Evolutionary conservation across 2,888 invertebrate species (phyloP), one percentile per base, ranked within the genome.

Genomic region (Brenthis daphne): DNA sequence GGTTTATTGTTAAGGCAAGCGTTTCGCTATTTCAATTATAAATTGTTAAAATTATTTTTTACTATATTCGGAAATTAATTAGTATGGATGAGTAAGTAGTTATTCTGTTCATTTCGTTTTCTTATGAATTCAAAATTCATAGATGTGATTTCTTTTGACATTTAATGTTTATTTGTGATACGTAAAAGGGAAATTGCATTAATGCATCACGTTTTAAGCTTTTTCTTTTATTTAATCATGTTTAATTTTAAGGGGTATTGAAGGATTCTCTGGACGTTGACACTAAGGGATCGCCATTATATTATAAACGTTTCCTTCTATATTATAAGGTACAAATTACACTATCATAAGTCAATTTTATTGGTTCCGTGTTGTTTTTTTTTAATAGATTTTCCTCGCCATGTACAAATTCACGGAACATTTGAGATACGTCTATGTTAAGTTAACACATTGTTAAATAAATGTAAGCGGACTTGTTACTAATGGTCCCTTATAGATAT

Each of bases 121-220:
- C 85, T 86, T 87, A 86, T 93, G 93, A 93, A 93, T 93, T 93
- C 77, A 85, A 92, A 93, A 93, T 93, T 93, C 93, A 92, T 91
- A 91, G 83, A 92, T 93, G 93, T 93, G 93, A 93, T 93, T 93
- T 92, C 85, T 88, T 92, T 85, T 87, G 89, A 92, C 92, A 92
- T 92, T 86, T 87, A 92, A 92, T 92, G 92, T 92, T 92, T 89
- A 57, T 89, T 92, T 92, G 92, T 92, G 92, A 92, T 92, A 92
- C 85, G 85, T 88, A 86, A 87, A 87, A 86, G 82, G 85, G 85
- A 69, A 86, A 85, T 86, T 89, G 91, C 90, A 91, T 90, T 88
- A 92, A 90, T 90, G 91, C 92, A 86, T 87, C 88, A 88, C 84
- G 83, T 87, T 86, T 86, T 85, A 82, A 82, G 83, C 79, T 83